These are phyloP conservation scores for Amphipyra berbera DNA, from an alignment of 2,888 invertebrate species.

Conservation along the genomic window DNA sequence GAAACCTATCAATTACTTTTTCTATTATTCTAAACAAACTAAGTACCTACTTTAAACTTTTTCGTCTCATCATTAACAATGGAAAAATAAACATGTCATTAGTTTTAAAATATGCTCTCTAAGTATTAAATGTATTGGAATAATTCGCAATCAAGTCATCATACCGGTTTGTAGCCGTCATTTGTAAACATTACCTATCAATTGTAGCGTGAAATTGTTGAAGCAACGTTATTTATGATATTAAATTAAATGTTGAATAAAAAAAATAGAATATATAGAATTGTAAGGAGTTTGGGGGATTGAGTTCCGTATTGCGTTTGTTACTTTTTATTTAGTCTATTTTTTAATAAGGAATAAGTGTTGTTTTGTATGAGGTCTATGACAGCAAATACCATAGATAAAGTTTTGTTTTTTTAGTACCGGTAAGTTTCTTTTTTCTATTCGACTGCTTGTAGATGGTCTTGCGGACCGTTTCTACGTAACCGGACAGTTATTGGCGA, in stretches of 20 bases:
- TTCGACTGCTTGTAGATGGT: no score
- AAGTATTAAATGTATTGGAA: slow-evolving; percentile 73
- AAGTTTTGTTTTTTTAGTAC: no score
- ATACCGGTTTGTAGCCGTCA: slow-evolving; percentile 45
- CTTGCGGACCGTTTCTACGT: no score
- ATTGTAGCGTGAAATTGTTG: slow-evolving; percentile 46
- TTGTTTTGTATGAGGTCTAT: no score
- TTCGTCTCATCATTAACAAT: slow-evolving; percentile 14
- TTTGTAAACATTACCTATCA: slow-evolving; percentile 54
- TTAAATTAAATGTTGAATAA: slow-evolving; percentile 14
- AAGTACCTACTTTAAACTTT: background rate
- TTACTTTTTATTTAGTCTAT: no score
- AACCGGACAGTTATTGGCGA: no score
- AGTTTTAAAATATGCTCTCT: slow-evolving; percentile 24
- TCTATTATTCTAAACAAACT: background rate
- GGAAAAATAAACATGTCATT: slow-evolving; percentile 13
- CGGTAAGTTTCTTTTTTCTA: no score
- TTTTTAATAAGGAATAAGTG: no score
- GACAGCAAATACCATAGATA: no score
- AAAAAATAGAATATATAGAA: slow-evolving; percentile 16
- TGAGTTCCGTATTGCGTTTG: slow-evolving; percentile 36
- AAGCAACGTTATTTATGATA: slow-evolving; percentile 79
- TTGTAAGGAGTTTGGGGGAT: background rate
- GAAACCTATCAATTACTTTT: no score
- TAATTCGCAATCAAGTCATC: slow-evolving; percentile 66